Evolutionary conservation across 2,888 invertebrate genomes (phyloP).

Genomic region (Thymelicus sylvestris): DNA sequence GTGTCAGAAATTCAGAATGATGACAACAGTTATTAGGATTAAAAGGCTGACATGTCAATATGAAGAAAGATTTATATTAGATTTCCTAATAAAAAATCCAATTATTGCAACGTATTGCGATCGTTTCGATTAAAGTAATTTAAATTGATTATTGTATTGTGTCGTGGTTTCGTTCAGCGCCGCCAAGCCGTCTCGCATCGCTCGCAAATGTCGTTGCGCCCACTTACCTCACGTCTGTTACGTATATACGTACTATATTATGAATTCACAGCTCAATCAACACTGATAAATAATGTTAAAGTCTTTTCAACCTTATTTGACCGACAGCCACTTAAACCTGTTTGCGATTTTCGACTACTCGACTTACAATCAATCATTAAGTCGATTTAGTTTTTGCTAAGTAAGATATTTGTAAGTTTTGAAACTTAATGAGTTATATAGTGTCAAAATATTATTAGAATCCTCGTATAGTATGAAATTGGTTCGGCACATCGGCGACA

Average conservation of each 20-base stretch:
- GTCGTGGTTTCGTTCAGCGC: constrained; percentile 45
- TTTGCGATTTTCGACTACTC: constrained; percentile 22
- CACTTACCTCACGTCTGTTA: constrained; percentile 48
- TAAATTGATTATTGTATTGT: constrained; percentile 41
- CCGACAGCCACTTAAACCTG: constrained; percentile 33
- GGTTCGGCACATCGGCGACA: background rate
- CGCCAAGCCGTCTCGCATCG: constrained; percentile 68
- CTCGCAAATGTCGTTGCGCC: constrained; percentile 44
- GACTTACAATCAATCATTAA: constrained; percentile 3
- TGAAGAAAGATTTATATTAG: background rate
- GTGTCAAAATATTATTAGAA: background rate
- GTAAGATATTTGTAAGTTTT: background rate
- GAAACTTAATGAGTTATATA: background rate
- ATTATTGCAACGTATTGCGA: constrained; percentile 26
- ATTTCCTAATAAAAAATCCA: constrained; percentile 11
- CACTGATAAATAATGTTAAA: constrained; percentile 35
- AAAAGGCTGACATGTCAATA: background rate
- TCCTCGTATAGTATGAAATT: background rate
- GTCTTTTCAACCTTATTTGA: constrained; percentile 33
- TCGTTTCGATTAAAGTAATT: constrained; percentile 41
- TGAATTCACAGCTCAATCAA: constrained; percentile 36
- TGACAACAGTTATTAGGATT: background rate
- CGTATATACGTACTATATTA: constrained; percentile 24
- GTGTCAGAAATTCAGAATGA: no score
- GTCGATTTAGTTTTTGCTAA: background rate